Conservation (phyloP, 53 echinoderm and acorn worm genomes). For the Pentamera pediparva region DNA sequence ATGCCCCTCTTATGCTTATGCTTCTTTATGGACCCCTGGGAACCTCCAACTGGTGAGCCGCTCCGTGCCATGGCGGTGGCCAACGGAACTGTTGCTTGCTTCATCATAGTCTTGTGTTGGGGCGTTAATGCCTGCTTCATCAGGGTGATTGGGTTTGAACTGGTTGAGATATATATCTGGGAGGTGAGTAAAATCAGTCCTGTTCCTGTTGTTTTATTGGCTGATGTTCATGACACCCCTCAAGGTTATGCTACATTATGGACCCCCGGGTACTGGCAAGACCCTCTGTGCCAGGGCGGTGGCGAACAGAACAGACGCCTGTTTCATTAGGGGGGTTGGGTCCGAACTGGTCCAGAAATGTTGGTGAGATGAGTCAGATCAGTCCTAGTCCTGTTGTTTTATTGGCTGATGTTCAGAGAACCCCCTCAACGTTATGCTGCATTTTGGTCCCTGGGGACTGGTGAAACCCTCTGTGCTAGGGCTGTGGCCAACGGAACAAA, state of each 20-base stretch:
- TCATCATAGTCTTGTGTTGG: slow-evolving; percentile 96
- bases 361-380: not conserved
- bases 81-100: slow-evolving; percentile 97
- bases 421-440: too few relatives aligned
- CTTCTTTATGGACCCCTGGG: slow-evolving; percentile 92
- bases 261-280: slow-evolving; percentile 95
- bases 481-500: too few relatives aligned
- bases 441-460: too few relatives aligned
- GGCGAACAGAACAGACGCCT: slow-evolving; percentile 95
- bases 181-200: slow-evolving; percentile 81
- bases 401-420: too few relatives aligned
- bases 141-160: slow-evolving; percentile 86
- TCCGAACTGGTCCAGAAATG: not conserved
- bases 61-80: slow-evolving; percentile 94
- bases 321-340: slow-evolving; percentile 37
- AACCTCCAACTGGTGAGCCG: slow-evolving; percentile 92
- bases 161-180: slow-evolving; percentile 90
- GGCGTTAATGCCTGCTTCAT: too few relatives aligned
- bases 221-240: too few relatives aligned
- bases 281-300: slow-evolving; percentile 95
- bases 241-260: slow-evolving; percentile 88
- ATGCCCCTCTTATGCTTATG: too few relatives aligned
- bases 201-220: too few relatives aligned
- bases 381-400: too few relatives aligned
- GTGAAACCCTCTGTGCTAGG: too few relatives aligned